Evolutionary conservation across 2,113 vertebrate species (phyloP), one percentile per base, ranked within the genome.

Genomic region (Camelus dromedarius): DNA sequence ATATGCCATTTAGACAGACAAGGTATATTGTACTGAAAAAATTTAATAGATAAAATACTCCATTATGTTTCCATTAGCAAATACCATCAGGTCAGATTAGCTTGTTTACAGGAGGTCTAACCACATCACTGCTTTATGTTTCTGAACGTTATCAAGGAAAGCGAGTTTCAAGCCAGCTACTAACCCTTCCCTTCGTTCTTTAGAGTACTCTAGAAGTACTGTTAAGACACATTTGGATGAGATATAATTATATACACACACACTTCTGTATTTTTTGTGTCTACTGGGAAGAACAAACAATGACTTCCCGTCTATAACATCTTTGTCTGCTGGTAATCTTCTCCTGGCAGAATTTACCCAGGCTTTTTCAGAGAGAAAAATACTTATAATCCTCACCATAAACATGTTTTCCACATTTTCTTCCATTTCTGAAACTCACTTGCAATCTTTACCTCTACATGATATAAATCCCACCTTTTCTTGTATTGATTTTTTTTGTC

Each of bases 211-310:
- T 64, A 35, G 35, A 85, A 11, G 2, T 32, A 64, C 52, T 48
- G 91, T 32, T 42, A 62, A 48, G 48, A 58, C 11, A 19, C 35
- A 42, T 83, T 58, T 89, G 16, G 7, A 85, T 66, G 48, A 48
- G 2, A 30, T 11, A 70, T 16, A 90, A 72, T 35, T 46, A 28
- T 16, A 30, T 8, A 2, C 20, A 35, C 4, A 48, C 15, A 50
- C 9, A 66, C 19, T 58, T 75, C 50, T 75, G 42, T 62, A 38
- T n/a, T 76, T 84, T 79, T 48, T 14, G 9, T 62, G 18, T 70
- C 6, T 70, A 79, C 7, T 75, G 15, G 2, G 42, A 93, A 93
- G 20, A 72, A 79, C 35, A 26, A 82, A 95, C 95, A 95, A 79
- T 79, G 15, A 72, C 13, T 32, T 79, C 12, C 10, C 42, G 9